phyloP scores from a whole-genome alignment of 2,113 vertebrate species.

The Protobothrops flavoviridis region DNA sequence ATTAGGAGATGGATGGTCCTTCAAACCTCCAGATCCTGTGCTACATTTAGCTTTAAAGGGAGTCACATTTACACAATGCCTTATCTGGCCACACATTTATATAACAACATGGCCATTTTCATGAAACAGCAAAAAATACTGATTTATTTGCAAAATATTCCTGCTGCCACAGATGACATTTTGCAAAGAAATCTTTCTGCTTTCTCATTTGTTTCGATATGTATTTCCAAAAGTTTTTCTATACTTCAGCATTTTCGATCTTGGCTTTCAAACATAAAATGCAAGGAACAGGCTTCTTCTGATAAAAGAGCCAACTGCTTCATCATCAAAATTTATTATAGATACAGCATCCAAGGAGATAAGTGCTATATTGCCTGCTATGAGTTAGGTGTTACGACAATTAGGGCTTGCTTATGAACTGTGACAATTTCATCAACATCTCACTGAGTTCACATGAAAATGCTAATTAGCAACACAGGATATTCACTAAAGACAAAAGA shows the following conservation, averaged over 20 bases:
- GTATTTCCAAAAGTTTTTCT: not conserved
- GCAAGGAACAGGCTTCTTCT: not conserved
- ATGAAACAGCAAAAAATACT: not conserved
- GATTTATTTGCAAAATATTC: not conserved
- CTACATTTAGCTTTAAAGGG: not conserved
- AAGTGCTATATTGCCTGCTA: not conserved
- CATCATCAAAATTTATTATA: conserved; percentile 7
- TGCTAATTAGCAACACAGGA: conserved; percentile 8
- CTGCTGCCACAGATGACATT: not conserved
- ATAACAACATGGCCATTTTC: not conserved
- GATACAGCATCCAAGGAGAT: not conserved
- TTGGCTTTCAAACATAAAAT: not conserved
- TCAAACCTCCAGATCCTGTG: not conserved
- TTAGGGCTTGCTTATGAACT: conserved; percentile 2
- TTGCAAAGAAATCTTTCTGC: not conserved
- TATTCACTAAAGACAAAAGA: not conserved
- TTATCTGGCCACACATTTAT: not conserved
- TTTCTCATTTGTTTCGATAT: not conserved
- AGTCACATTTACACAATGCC: not conserved
- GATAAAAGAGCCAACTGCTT: not conserved
- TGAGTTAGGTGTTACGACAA: not conserved
- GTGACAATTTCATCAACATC: conserved; percentile 13
- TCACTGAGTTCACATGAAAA: conserved; percentile 6
- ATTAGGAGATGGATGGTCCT: not conserved
- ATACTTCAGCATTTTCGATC: not conserved